Evolutionary conservation across 2,113 vertebrate species (phyloP).

Genomic region (Gasterosteus aculeatus): DNA sequence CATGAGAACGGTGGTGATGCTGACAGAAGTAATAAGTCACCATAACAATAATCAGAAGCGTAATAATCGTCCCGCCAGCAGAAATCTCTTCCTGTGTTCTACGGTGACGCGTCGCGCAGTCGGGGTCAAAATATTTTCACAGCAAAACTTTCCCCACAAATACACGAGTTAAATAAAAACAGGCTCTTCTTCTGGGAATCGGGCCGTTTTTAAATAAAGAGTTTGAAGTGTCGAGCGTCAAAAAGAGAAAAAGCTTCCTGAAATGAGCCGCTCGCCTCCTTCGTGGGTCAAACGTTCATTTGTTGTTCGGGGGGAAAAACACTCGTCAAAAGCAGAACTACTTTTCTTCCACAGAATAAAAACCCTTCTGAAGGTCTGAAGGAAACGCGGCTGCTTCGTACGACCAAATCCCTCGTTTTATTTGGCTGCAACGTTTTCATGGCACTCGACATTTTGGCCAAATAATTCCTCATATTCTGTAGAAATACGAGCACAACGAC

Average conservation of each 20-base stretch:
- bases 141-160: constrained; percentile 71
- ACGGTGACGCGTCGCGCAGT: constrained; percentile 64
- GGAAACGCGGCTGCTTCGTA: constrained; percentile 12
- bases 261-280: constrained; percentile 16
- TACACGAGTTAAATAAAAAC: constrained; percentile 52
- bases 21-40: constrained; percentile 63
- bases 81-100: constrained; percentile 41
- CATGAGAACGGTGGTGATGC: constrained; percentile 74
- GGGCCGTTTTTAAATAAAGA: constrained; percentile 25
- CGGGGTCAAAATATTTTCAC: constrained; percentile 75
- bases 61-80: constrained; percentile 56
- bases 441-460: background rate
- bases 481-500: too few species aligned
- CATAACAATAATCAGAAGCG: constrained; percentile 61
- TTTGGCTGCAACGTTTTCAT: background rate
- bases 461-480: too few species aligned
- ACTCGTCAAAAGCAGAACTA: background rate
- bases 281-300: constrained; percentile 23
- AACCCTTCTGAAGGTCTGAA: background rate
- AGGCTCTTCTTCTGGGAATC: constrained; percentile 51
- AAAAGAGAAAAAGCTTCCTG: constrained; percentile 9
- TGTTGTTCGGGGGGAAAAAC: background rate
- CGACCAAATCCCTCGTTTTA: background rate
- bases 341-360: background rate
- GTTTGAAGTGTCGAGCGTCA: background rate